Evolutionary conservation across 2,888 invertebrate species (phyloP).

Genomic region (Serripes groenlandicus): DNA sequence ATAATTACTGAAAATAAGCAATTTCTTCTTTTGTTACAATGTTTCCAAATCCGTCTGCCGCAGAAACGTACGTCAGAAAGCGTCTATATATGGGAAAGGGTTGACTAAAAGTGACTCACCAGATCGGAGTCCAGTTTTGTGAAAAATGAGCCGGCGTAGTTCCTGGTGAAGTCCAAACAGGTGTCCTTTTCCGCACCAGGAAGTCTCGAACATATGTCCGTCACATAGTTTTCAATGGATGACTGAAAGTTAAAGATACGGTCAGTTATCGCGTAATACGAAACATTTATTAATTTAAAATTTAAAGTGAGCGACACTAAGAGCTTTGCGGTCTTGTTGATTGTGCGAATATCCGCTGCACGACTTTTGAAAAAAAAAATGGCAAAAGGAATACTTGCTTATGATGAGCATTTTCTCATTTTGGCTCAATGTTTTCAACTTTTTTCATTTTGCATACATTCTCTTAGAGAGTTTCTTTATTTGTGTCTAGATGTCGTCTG

Average conservation of each 20-base stretch:
- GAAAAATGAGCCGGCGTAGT: slow-evolving; percentile 41
- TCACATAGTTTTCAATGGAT: slow-evolving; percentile 36
- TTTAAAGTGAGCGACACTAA: not conserved
- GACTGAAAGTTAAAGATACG: slow-evolving; percentile 26
- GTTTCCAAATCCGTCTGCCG: not conserved
- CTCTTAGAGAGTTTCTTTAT: too few species aligned
- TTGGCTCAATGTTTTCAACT: not conserved
- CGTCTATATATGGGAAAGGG: not conserved
- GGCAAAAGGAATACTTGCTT: not conserved
- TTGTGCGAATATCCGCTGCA: not conserved
- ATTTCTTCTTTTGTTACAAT: not conserved
- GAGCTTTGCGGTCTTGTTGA: not conserved
- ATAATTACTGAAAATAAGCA: not conserved
- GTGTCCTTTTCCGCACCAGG: slow-evolving; percentile 51
- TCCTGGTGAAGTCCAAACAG: slow-evolving; percentile 37
- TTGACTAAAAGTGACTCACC: slow-evolving; percentile 23
- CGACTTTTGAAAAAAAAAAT: not conserved
- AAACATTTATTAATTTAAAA: not conserved
- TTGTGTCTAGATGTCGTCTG: too few species aligned
- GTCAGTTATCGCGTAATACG: too few species aligned
- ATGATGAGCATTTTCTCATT: not conserved
- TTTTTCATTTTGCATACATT: too few species aligned
- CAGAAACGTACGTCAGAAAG: not conserved
- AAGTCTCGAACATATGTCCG: slow-evolving; percentile 36
- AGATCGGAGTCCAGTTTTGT: slow-evolving; percentile 44